Evolutionary conservation across 2,888 invertebrate species (phyloP), one percentile per base, ranked within the genome.

Genomic region (Dolichopus griseipennis): DNA sequence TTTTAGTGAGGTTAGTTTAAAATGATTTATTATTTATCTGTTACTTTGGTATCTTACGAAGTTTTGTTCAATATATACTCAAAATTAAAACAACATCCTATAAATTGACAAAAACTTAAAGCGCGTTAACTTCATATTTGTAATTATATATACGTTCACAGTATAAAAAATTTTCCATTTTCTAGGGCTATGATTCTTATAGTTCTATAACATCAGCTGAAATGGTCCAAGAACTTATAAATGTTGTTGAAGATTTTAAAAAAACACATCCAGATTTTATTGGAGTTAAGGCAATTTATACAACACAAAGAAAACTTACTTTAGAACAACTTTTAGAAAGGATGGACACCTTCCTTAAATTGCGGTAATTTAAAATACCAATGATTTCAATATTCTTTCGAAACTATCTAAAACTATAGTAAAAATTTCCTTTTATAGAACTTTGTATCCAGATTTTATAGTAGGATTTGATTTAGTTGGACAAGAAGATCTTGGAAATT

Each of bases 401-500:
- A 21, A 6, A 12, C 21, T n/a, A 8, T 18, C n/a, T 64, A 7
- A 15, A 12, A 3, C 7, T 1, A 8, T 7, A 2, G 1, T 20
- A 8, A 61, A 5, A 8, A n/a, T 10, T 65, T 43, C 37, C n/a
- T 61, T 43, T 72, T 72, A 20, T 61, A 81, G 80, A 37, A 33
- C 69, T 21, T 20, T 67, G 0, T 75, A 75, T 74, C 87, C 88
- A 0, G 75, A 84, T 65, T 85, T 86, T 72, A 75, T 89, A 9
- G 83, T 84, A 20, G 89, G 89, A 5, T 87, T 88, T 69, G 89
- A 89, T 78, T 78, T 89, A 64, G 87, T 88, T 1, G 89, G 88
- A 0, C 86, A 87, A 71, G 89, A 89, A 77, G 88, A 89, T 72
- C 81, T 82, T 62, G 88, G 88, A 0, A 75, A 81, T 37, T 83